phyloP scores from a whole-genome alignment of 1,140 invertebrate genomes.

The Notospermus geniculatus region DNA sequence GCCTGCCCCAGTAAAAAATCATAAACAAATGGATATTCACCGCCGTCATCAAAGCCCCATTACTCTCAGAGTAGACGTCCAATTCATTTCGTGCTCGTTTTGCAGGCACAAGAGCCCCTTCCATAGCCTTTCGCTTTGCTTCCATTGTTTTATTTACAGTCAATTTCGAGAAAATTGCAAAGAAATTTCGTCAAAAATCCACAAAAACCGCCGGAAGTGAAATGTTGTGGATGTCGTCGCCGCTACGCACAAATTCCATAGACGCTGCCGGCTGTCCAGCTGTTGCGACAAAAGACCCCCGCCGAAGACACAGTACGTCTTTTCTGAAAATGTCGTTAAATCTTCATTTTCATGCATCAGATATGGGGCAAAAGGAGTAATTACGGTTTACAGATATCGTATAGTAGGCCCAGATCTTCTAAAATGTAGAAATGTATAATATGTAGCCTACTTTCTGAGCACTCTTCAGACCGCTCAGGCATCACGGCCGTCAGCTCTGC shows the following conservation, averaged over 20 bases:
- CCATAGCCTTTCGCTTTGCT: conserved; percentile 53
- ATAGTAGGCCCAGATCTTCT: no score
- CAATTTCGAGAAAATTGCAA: neutral
- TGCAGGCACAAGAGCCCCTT: conserved; percentile 67
- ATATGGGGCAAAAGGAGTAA: no score
- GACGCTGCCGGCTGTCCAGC: neutral
- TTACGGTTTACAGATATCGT: no score
- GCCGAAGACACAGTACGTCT: no score
- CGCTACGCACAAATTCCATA: neutral
- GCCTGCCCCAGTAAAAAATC: neutral
- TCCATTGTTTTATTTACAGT: conserved; percentile 32
- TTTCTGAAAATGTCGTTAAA: no score
- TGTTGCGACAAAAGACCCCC: no score
- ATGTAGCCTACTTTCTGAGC: no score
- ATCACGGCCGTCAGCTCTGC: no score
- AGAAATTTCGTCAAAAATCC: neutral
- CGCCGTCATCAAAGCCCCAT: conserved; percentile 34
- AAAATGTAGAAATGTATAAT: no score
- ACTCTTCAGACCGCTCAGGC: no score
- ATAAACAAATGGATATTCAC: conserved; percentile 25
- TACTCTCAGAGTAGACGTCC: conserved; percentile 52
- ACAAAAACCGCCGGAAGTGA: conserved; percentile 2
- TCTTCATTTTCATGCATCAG: no score
- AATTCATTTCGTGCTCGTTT: conserved; percentile 71
- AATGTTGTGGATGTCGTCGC: neutral